phyloP scores from a whole-genome alignment of 2,113 vertebrate genomes.

The Semnornis frantzii region DNA sequence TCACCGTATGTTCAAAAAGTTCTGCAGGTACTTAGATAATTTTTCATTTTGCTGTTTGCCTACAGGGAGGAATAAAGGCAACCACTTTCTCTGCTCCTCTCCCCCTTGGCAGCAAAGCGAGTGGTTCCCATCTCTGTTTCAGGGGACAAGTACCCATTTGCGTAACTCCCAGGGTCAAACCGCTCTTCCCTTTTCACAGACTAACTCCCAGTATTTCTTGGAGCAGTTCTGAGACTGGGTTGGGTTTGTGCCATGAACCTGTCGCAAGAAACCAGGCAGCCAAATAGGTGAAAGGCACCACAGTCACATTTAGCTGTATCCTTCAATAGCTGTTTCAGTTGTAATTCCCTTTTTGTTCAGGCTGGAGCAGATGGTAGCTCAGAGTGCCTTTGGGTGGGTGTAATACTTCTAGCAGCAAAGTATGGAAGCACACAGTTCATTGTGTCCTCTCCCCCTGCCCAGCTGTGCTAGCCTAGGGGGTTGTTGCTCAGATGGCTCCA shows the following conservation, averaged over 20 bases:
- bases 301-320: background rate
- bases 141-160: background rate
- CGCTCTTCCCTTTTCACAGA: background rate
- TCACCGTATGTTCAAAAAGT: background rate
- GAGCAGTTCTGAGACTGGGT: constrained; percentile 1
- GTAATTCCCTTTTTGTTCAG: background rate
- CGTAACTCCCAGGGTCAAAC: background rate
- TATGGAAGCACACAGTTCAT: background rate
- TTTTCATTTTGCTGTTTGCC: background rate
- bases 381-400: background rate
- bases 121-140: background rate
- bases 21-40: background rate
- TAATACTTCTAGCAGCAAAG: background rate
- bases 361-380: constrained; percentile 3
- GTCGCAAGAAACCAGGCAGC: background rate
- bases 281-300: constrained; percentile 14
- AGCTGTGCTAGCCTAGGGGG: background rate
- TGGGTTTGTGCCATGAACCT: background rate
- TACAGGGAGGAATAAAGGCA: background rate
- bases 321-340: background rate
- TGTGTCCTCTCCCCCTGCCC: background rate
- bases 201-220: background rate
- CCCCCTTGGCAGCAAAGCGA: background rate
- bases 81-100: background rate
- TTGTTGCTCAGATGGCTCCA: background rate